Conservation (phyloP, 2,797 vertebrate species). For the Alosa sapidissima region DNA sequence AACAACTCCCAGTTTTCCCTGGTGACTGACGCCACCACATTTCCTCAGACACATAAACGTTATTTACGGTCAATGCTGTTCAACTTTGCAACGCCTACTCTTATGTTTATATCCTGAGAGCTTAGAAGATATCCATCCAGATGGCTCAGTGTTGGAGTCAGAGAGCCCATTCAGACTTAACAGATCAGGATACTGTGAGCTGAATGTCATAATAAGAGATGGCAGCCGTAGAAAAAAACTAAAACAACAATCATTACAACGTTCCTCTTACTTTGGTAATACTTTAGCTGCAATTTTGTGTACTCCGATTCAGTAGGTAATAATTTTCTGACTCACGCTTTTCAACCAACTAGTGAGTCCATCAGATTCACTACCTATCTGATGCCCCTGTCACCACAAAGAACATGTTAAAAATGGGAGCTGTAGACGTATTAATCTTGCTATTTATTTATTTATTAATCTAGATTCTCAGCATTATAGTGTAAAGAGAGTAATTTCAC, state of each 20-base stretch:
- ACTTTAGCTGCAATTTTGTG: neutral
- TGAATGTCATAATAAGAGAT: neutral
- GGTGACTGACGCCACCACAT: slow-evolving; percentile 72
- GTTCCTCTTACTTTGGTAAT: neutral
- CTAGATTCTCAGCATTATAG: too few relatives aligned
- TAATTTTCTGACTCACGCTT: neutral
- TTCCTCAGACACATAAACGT: slow-evolving; percentile 77
- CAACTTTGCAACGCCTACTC: slow-evolving; percentile 74
- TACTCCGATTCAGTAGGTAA: neutral
- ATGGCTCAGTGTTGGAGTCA: neutral
- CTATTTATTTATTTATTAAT: too few relatives aligned
- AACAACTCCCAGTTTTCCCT: slow-evolving; percentile 72
- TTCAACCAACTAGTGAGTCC: too few relatives aligned
- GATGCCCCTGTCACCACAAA: too few relatives aligned
- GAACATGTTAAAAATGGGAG: too few relatives aligned
- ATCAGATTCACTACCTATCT: too few relatives aligned
- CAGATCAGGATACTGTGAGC: neutral
- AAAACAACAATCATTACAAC: neutral
- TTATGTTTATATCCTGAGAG: slow-evolving; percentile 65
- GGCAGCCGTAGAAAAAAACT: neutral
- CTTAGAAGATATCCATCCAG: slow-evolving; percentile 46
- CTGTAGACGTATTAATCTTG: too few relatives aligned
- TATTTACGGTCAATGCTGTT: slow-evolving; percentile 81
- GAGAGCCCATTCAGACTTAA: neutral
- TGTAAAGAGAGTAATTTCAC: too few relatives aligned